Evolutionary conservation across 2,888 invertebrate genomes (phyloP), one percentile per base, ranked within the genome.

Genomic region (Gortyna flavago): DNA sequence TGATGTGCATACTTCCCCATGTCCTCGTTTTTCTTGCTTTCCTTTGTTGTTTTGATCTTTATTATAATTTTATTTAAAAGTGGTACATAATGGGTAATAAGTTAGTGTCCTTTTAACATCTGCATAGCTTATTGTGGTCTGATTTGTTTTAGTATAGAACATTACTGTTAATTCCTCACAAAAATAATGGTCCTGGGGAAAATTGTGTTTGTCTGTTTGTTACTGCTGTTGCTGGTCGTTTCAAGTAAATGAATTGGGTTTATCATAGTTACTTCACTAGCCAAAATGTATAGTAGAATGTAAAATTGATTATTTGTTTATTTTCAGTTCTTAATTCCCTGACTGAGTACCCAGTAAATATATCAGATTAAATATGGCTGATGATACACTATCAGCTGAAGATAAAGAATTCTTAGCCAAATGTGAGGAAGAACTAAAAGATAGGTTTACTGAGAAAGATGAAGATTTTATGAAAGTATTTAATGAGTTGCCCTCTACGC

Each of bases 371-470:
- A 89, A 75, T 67, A 95, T 94, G 95, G 84, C 94, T 68, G 75
- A 90, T 69, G 92, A 93, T 69, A 85, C 86, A 74, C 90, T 97
- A 54, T 97, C 97, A 21, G 95, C 95, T 35, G 97, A 97, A 87
- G 97, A 98, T 84, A 91, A 96, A 72, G 96, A 97, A 67, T 97
- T 98, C 87, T 89, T 98, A 72, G 96, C 95, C 9, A 96, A 97
- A 90, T 97, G 97, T 90, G 97, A 98, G 88, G 96, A 97, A 79
- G 97, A 97, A 90, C 97, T 98, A 70, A 96, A 97, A 85, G 93
- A 97, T 79, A 97, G 98, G 83, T 97, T 95, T 87, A 97, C 98
- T 59, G 97, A 97, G 54, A 96, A 97, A 13, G 98, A 98, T 93
- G 94, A 94, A 67, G 97, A 97, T 72, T 98, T 97, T 89, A 97